Evolutionary conservation across 1,140 invertebrate genomes (phyloP).

Genomic region (Drosophila fuyamai): DNA sequence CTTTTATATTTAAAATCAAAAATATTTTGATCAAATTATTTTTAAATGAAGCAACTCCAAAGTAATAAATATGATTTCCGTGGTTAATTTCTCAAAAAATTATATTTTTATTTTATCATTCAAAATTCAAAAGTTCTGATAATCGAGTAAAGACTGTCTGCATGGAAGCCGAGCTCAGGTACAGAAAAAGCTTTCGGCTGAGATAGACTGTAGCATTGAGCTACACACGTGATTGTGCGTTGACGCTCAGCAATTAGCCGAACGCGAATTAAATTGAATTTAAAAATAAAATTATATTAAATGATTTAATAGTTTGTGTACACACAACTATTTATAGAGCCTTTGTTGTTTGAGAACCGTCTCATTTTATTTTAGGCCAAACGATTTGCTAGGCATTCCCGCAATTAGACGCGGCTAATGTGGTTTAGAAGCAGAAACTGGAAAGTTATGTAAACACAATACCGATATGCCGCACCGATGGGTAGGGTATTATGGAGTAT

Average conservation of each 20-base stretch:
- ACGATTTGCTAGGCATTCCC: slow-evolving; percentile 15
- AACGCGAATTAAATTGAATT: slow-evolving; percentile 36
- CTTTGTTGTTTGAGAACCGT: slow-evolving; percentile 7
- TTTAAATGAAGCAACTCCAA: too few relatives aligned
- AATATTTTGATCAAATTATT: too few relatives aligned
- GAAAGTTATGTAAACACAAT: neutral
- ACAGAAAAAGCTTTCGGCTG: slow-evolving; percentile 32
- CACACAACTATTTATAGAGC: slow-evolving; percentile 27
- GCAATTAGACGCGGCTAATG: slow-evolving; percentile 30
- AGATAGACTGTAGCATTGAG: slow-evolving; percentile 7
- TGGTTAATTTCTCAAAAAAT: too few relatives aligned
- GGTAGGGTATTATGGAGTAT: slow-evolving; percentile 21
- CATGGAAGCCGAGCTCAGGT: slow-evolving; percentile 10
- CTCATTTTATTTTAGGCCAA: neutral
- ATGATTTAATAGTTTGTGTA: slow-evolving; percentile 28
- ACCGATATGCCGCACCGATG: slow-evolving; percentile 5
- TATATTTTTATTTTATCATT: too few relatives aligned
- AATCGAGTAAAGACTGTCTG: slow-evolving; percentile 1
- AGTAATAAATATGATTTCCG: too few relatives aligned
- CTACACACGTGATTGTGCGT: slow-evolving; percentile 44
- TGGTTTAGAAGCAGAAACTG: slow-evolving; percentile 6
- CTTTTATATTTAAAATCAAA: too few relatives aligned
- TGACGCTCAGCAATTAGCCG: slow-evolving; percentile 31
- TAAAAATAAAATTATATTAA: slow-evolving; percentile 48
- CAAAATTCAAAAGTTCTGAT: too few relatives aligned